Conservation (phyloP, 1,140 invertebrate genomes). For the Brachionus koreanus region DNA sequence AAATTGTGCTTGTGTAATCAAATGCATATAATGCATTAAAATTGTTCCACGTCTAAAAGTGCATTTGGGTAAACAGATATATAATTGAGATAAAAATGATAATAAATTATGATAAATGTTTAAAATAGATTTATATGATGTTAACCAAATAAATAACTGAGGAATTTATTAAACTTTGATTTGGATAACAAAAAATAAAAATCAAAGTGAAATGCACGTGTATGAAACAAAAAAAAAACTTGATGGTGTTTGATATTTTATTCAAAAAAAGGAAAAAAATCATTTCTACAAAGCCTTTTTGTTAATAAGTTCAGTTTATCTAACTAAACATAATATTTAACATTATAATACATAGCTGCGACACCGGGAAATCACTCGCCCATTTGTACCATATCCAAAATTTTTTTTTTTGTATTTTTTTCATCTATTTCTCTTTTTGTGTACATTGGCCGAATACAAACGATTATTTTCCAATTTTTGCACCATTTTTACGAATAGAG, state of each 20-base stretch:
- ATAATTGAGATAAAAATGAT: neutral
- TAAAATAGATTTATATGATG: neutral
- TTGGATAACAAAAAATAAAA: no score
- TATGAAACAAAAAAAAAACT: neutral
- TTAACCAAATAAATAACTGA: no score
- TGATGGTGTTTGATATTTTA: neutral
- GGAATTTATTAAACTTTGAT: no score
- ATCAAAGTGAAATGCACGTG: neutral
- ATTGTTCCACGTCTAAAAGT: neutral
- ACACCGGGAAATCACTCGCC: constrained; percentile 45
- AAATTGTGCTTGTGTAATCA: neutral
- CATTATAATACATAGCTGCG: constrained; percentile 37
- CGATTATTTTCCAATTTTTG: neutral
- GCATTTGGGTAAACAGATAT: neutral
- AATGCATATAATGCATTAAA: neutral
- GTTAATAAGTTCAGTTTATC: neutral
- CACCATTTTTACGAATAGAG: neutral
- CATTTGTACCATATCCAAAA: neutral
- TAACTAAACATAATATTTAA: constrained; percentile 5
- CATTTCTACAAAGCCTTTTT: neutral
- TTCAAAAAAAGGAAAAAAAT: constrained; percentile 3
- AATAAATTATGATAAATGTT: neutral
- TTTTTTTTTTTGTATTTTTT: neutral
- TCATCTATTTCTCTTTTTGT: neutral
- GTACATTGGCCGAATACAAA: neutral